These are phyloP conservation scores for Mormyrus lacerda DNA, from an alignment of 2,113 vertebrate genomes.

Conservation along the genomic window DNA sequence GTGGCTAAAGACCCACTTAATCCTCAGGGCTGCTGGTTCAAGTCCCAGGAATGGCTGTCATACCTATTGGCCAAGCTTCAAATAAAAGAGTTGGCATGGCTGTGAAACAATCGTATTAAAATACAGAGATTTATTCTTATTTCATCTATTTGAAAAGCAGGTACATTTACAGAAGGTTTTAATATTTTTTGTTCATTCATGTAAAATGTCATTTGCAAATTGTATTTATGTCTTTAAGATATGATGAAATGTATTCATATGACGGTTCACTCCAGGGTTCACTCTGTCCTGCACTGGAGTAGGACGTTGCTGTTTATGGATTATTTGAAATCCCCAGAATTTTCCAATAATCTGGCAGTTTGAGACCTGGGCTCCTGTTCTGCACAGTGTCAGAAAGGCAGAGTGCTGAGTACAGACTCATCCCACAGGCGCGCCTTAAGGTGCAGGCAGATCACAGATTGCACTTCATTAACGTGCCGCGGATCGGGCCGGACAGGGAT, in stretches of 20 bases:
- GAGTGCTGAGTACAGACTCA: background rate
- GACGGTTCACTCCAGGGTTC: background rate
- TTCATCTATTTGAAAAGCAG: background rate
- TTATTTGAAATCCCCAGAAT: background rate
- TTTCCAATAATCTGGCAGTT: background rate
- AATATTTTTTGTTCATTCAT: background rate
- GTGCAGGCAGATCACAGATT: conserved; percentile 50
- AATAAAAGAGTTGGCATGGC: background rate
- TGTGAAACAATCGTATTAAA: background rate
- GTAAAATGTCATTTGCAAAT: background rate
- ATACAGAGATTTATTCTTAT: background rate
- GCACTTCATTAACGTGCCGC: conserved; percentile 56
- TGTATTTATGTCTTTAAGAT: background rate
- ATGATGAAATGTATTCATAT: background rate
- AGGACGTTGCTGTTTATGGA: background rate
- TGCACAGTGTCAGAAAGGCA: background rate
- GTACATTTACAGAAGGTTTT: background rate
- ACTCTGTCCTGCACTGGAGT: background rate
- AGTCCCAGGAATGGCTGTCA: background rate
- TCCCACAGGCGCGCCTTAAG: conserved; percentile 27
- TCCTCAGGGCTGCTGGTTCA: background rate
- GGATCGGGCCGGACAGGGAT: conserved; percentile 51
- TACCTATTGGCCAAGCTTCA: background rate
- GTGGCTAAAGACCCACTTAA: background rate
- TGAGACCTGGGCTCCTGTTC: background rate